Conservation (phyloP, 1,140 invertebrate genomes). For the Cherax quadricarinatus region DNA sequence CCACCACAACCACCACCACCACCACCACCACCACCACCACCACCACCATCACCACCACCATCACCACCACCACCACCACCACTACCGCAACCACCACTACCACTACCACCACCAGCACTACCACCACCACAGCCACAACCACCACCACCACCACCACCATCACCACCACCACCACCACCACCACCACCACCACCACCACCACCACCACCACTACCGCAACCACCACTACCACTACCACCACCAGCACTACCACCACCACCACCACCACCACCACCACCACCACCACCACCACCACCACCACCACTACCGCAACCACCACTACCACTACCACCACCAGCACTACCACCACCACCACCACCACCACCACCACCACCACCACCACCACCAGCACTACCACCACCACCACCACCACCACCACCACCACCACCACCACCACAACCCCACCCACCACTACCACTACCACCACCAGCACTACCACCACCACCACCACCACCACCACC, state of each 20-base stretch:
- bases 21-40: too few species aligned
- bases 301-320: not conserved
- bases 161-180: too few species aligned
- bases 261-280: conserved; percentile 31
- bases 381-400: not conserved
- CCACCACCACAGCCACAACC: too few species aligned
- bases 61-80: too few species aligned
- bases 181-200: too few species aligned
- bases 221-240: not conserved
- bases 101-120: too few species aligned
- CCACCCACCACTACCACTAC: too few species aligned
- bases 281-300: not conserved
- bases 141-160: too few species aligned
- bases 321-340: not conserved
- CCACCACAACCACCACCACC: too few species aligned
- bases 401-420: not conserved
- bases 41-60: too few species aligned
- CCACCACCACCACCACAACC: not conserved
- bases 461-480: not conserved
- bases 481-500: not conserved
- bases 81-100: too few species aligned
- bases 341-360: not conserved
- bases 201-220: not conserved
- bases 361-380: not conserved
- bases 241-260: not conserved